phyloP scores from a whole-genome alignment of 2,797 vertebrate species.

The Rostrhamus sociabilis region DNA sequence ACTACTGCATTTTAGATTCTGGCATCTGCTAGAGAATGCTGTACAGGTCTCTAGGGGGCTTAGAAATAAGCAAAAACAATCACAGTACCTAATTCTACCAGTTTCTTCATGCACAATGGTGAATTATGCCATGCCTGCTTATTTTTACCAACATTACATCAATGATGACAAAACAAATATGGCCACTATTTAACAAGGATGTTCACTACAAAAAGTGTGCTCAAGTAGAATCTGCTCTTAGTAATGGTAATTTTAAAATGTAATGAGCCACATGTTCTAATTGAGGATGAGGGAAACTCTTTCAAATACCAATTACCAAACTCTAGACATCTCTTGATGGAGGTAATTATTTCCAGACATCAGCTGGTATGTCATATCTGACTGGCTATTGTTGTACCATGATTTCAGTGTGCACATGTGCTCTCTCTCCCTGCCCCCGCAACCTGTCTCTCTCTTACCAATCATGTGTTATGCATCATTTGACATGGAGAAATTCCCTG shows the following conservation, averaged over 20 bases:
- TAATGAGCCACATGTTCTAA: neutral
- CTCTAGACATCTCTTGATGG: neutral
- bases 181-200: neutral
- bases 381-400: neutral
- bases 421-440: accelerated
- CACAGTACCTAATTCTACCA: neutral
- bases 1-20: neutral
- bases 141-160: neutral
- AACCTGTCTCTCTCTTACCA: neutral
- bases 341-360: neutral
- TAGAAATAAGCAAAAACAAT: neutral
- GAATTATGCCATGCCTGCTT: neutral
- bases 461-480: neutral
- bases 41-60: neutral
- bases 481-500: neutral
- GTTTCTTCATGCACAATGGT: neutral
- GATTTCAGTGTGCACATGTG: neutral
- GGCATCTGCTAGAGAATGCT: neutral
- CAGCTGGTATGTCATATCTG: neutral
- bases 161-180: neutral
- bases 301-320: neutral
- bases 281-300: neutral
- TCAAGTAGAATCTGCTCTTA: neutral
- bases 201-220: neutral
- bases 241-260: neutral